Base-by-base conservation (phyloP, 1,140 invertebrate genomes). In the Drusus annulatus region DNA sequence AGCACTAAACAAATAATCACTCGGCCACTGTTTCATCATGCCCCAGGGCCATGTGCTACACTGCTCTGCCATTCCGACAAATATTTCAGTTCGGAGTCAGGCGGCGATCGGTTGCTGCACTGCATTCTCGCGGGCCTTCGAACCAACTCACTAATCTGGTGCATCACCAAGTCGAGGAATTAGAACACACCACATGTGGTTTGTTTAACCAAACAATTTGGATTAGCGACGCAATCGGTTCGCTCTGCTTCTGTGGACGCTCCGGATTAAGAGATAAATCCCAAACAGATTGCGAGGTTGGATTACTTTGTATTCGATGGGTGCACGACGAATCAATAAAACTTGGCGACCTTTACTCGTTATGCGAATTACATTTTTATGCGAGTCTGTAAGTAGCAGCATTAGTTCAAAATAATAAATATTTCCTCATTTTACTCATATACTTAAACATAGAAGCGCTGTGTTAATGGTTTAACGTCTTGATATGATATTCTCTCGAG, bases 1-100 rank as follows among this genome's bases (percentile, higher is more conserved):
- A 54, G 23, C 50, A 73, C 45, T 73, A 51, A n/a, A 17, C 51
- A 74, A 74, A 74, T 56, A 58, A 74, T 73, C 71, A 56, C 50
- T 58, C 25, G 51, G 54, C 71, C 51, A 58, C 71, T 74, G 71
- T 56, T 74, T 54, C 71, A 54, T 23, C 15, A 31, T 25, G 31
- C 31, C 51, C 16, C 23, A 21, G n/a, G 17, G 71, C 71, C 71
- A 74, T 74, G 71, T 74, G 71, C 16, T 74, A 1, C 31, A 8
- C 36, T 10, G 31, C 31, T 36, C 6, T 74, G 51, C 51, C 17
- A 25, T 74, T 28, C 23, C 51, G n/a, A 31, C 71, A 54, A 74
- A 74, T 58, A 58, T 58, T 23, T 58, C 25, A n/a, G 71, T 71
- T 16, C 7, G 17, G 36, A 45, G 21, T 63, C 25, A 15, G 36